phyloP scores from a whole-genome alignment of 2,113 vertebrate genomes.

The Nycticryphes semicollaris region DNA sequence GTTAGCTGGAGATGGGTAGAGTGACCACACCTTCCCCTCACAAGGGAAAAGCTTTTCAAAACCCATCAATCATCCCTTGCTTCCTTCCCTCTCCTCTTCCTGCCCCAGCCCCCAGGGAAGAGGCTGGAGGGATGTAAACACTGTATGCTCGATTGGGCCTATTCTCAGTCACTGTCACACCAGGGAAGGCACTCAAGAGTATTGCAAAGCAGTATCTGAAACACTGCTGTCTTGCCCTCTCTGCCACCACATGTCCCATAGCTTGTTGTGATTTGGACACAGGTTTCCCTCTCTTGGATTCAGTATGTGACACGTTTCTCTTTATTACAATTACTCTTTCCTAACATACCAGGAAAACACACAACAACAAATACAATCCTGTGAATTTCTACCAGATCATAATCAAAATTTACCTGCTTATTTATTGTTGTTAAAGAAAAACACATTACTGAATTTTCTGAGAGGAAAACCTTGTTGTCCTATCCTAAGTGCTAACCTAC shows the following conservation, averaged over 20 bases:
- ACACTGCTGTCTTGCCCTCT: not conserved
- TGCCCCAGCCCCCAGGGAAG: slow-evolving; percentile 35
- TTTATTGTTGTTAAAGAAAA: not conserved
- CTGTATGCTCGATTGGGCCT: not conserved
- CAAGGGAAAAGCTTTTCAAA: not conserved
- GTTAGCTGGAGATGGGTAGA: not conserved
- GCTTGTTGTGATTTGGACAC: not conserved
- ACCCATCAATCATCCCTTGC: slow-evolving; percentile 12
- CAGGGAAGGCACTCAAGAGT: slow-evolving; percentile 1
- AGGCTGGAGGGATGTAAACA: slow-evolving; percentile 31
- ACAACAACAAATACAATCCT: not conserved
- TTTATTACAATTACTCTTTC: not conserved
- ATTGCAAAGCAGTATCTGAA: slow-evolving; percentile 4
- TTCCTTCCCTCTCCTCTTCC: slow-evolving; percentile 46
- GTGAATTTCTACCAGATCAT: not conserved
- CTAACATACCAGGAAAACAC: not conserved
- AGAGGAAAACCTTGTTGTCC: not conserved
- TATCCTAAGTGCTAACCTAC: not conserved
- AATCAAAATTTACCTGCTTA: not conserved
- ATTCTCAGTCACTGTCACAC: not conserved
- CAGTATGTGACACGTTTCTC: not conserved
- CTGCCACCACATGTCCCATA: not conserved
- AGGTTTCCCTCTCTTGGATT: not conserved
- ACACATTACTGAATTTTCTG: not conserved
- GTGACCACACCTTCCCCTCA: not conserved